These are phyloP conservation scores for Rhagologus leucostigma DNA, from an alignment of 2,113 vertebrate genomes.

Conservation along the genomic window DNA sequence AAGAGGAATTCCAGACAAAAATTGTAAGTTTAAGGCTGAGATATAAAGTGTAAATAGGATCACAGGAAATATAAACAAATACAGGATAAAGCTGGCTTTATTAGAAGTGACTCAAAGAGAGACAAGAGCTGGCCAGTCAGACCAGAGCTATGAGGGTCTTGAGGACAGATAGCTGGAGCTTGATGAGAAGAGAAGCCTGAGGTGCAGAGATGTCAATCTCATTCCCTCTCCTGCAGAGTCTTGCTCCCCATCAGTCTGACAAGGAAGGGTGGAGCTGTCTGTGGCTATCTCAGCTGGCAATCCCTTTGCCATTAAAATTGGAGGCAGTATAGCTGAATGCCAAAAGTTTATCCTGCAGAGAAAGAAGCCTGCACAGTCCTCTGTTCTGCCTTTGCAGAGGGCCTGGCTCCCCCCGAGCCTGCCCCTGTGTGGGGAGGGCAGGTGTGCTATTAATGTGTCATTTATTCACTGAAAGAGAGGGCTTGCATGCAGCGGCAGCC, in stretches of 20 bases:
- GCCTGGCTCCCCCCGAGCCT: background rate
- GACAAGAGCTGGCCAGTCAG: background rate
- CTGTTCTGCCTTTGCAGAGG: background rate
- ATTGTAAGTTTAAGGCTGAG: background rate
- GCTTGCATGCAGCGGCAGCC: background rate
- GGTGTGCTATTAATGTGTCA: background rate
- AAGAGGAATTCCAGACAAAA: background rate
- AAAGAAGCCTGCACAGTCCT: background rate
- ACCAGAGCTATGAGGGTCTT: background rate
- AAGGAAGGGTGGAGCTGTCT: background rate
- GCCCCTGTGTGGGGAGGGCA: background rate
- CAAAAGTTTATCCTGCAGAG: background rate
- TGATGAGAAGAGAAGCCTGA: background rate
- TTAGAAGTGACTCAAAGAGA: background rate
- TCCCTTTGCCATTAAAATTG: background rate
- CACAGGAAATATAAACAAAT: background rate
- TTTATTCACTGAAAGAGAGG: background rate
- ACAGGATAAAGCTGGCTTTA: background rate
- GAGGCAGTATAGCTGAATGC: background rate
- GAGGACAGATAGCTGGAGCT: background rate
- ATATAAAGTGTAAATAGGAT: background rate
- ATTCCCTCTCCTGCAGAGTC: background rate
- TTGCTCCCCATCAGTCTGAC: background rate
- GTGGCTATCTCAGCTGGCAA: background rate
- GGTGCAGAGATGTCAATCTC: background rate